Percentiles rank a stretch among this genome's conserved stretches.
These are phyloP conservation scores for Calyptommatus sinebrachiatus DNA, from an alignment of 2,113 vertebrate species.

Conservation along the genomic window DNA sequence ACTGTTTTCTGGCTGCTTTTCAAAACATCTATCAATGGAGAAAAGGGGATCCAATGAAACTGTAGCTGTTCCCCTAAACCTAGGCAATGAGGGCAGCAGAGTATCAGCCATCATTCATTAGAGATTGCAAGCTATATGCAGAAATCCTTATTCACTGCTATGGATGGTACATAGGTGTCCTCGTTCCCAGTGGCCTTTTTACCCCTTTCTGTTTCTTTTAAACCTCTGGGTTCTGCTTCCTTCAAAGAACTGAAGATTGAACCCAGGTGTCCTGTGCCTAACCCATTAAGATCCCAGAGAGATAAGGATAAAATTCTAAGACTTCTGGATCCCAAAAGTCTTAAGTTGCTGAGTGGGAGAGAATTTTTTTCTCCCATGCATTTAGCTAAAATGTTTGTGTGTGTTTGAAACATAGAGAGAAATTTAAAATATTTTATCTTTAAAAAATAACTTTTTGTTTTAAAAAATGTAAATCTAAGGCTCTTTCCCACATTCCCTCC, in stretches of 20 bases:
- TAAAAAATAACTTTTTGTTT: slow-evolving; percentile 19
- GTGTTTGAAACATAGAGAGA: slow-evolving; percentile 22
- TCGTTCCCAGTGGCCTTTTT: not conserved
- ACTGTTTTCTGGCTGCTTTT: not conserved
- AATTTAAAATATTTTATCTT: slow-evolving; percentile 36
- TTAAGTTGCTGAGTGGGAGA: not conserved
- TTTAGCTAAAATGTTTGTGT: slow-evolving; percentile 7
- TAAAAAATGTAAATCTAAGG: slow-evolving; percentile 40
- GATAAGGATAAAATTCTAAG: not conserved
- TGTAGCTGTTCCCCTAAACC: not conserved
- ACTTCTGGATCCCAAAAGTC: not conserved
- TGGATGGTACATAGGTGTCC: not conserved
- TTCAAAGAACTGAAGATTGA: not conserved
- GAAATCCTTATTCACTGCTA: not conserved
- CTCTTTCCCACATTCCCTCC: not conserved
- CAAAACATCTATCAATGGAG: not conserved
- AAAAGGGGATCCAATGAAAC: not conserved
- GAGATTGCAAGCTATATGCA: not conserved
- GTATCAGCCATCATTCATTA: not conserved
- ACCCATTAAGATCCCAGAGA: not conserved
- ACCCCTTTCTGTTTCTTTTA: not conserved
- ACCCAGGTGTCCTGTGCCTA: not conserved
- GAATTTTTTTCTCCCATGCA: not conserved
- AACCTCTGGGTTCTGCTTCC: not conserved
- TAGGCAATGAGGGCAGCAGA: not conserved